Percentiles rank a stretch among this genome's conserved stretches.
Evolutionary conservation across 1,140 invertebrate species (phyloP).

Genomic region (Dolichoris vasculosae): DNA sequence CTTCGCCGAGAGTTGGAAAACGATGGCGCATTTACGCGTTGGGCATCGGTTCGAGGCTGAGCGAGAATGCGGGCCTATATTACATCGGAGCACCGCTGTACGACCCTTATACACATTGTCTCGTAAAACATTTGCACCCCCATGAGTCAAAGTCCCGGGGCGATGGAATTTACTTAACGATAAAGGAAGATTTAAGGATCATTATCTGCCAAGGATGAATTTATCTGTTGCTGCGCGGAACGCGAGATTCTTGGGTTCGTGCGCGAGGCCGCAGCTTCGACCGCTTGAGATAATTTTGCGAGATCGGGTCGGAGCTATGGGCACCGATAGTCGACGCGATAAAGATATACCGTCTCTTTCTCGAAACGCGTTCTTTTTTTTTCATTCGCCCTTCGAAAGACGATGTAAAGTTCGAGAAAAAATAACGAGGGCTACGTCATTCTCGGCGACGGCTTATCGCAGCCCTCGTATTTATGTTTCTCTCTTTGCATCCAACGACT

Average conservation of each 20-base stretch:
- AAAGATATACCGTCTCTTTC: neutral
- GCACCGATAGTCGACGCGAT: neutral
- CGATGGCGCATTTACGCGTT: neutral
- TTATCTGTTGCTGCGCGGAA: constrained; percentile 52
- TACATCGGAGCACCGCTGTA: neutral
- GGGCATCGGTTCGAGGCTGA: neutral
- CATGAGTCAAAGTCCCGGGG: constrained; percentile 3
- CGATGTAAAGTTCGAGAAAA: neutral
- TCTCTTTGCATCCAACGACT: neutral
- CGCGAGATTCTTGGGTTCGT: neutral
- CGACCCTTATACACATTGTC: constrained; percentile 56
- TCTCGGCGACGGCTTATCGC: neutral
- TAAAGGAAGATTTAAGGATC: constrained; percentile 64
- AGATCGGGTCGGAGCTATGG: neutral
- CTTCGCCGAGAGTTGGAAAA: neutral
- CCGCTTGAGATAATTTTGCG: constrained; percentile 22
- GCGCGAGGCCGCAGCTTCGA: too few species aligned
- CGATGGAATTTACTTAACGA: constrained; percentile 62
- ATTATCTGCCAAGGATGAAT: constrained; percentile 61
- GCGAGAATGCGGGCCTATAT: constrained; percentile 32
- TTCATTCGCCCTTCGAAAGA: neutral
- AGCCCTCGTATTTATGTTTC: neutral
- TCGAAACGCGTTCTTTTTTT: neutral
- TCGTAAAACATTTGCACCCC: constrained; percentile 57
- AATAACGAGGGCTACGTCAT: neutral